Conservation (phyloP, 2,797 vertebrate species). For the Microcaecilia unicolor region DNA sequence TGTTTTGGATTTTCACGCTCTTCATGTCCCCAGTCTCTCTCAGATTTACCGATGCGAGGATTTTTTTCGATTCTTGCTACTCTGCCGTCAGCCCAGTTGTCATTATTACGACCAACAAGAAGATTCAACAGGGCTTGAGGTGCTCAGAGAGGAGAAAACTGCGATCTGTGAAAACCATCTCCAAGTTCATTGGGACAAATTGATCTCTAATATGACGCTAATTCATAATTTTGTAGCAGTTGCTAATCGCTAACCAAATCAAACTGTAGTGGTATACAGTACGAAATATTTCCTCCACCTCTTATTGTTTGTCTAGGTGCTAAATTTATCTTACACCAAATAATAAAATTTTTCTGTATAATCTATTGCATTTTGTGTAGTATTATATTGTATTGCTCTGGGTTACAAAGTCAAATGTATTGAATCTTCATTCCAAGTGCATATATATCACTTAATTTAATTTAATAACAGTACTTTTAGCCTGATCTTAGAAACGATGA, state of each 20-base stretch:
- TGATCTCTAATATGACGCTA: too few species aligned
- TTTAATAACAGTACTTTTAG: too few species aligned
- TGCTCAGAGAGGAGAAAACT: neutral
- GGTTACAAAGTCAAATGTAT: too few species aligned
- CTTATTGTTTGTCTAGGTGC: neutral
- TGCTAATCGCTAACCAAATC: too few species aligned
- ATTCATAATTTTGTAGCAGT: too few species aligned
- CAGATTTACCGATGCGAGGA: constrained; percentile 5
- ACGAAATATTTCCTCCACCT: too few species aligned
- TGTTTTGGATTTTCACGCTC: constrained; percentile 24
- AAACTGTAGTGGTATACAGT: too few species aligned
- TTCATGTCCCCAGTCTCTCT: constrained; percentile 1
- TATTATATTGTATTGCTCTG: too few species aligned
- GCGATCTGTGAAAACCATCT: neutral
- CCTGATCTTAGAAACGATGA: too few species aligned
- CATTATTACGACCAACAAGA: constrained; percentile 24
- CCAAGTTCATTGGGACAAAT: neutral
- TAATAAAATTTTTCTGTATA: neutral
- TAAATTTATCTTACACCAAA: neutral
- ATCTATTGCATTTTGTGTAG: too few species aligned
- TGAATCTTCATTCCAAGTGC: too few species aligned
- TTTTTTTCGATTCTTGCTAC: constrained; percentile 28
- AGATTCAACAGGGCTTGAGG: constrained; percentile 11
- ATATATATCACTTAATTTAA: too few species aligned
- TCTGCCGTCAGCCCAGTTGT: constrained; percentile 24